Base-by-base conservation (phyloP, 1,140 invertebrate species). In the Drosophila tropicalis region DNA sequence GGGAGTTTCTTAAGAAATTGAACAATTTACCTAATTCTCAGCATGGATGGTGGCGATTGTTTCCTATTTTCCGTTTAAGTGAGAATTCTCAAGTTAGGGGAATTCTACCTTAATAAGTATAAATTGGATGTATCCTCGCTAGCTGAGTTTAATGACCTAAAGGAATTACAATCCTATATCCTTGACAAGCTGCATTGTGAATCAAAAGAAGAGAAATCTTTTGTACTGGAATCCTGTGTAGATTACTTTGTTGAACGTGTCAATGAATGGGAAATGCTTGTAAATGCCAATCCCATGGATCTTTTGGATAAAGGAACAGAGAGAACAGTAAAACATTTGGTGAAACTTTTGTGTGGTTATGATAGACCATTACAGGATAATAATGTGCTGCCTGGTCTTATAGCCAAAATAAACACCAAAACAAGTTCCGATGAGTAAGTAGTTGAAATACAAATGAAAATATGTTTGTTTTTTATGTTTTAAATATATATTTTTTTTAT, bases 11-110 rank as follows among this genome's bases (percentile, higher is more conserved):
- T 9, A 12, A 22, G 0, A 62, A 69, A 40, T 29, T 83, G 10
- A 19, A 34, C 9, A 19, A 17, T 5, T 40, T 89, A 4, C 70
- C 76, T 2, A 74, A 61, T 6, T 22, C 22, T 5, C 58, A 70
- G 12, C 76, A 87, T n/a, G 76, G 83, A 7, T 89, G 84, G 84
- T 75, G 70, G 70, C 77, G 84, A 1, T 36, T 80, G n/a, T 44
- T 65, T 19, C 70, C 74, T 7, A 12, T 89, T 0, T 78, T 47
- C 15, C 29, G 5, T 29, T 29, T 29, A 29, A 29, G 44, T 3
- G 17, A 47, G 10, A 4, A 12, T 19, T 10, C 17, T 15, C 5
- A 3, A 10, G 10, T 40, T 47, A 34, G 55, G 55, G 4, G 44
- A 79, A 19, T 84, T 81, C 13, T 89, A 76, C 40, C 40, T 22